phyloP scores from a whole-genome alignment of 2,888 invertebrate genomes.

The Mesochorus sp. region DNA sequence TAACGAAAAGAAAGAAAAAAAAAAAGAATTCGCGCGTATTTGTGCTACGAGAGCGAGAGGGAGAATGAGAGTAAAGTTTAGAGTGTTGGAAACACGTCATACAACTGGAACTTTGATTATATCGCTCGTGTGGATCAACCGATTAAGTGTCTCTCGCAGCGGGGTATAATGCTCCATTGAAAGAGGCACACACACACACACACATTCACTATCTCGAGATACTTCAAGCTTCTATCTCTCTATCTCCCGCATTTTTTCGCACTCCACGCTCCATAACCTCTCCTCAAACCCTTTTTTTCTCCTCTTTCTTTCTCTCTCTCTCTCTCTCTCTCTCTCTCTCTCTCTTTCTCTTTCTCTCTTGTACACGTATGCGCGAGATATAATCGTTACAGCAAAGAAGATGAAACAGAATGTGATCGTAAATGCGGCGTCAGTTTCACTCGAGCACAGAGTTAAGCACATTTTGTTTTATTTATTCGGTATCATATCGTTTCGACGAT shows the following conservation, averaged over 20 bases:
- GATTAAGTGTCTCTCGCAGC: conserved; percentile 20
- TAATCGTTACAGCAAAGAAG: no score
- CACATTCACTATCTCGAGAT: background rate
- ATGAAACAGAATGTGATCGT: no score
- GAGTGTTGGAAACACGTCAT: conserved; percentile 9
- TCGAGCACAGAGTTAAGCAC: no score
- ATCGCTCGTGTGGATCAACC: conserved; percentile 28
- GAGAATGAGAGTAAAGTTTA: background rate
- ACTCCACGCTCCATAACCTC: no score
- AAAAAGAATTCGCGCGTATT: no score
- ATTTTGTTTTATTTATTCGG: no score
- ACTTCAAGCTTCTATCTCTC: background rate
- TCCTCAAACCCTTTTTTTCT: no score
- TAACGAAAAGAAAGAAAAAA: no score
- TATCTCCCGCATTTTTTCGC: no score
- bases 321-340: background rate
- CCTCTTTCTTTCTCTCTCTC: background rate
- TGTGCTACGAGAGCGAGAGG: no score
- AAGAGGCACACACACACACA: conserved; percentile 11
- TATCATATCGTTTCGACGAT: no score
- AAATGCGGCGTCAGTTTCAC: no score
- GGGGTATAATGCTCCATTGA: conserved; percentile 21
- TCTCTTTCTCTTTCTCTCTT: background rate
- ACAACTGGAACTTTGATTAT: conserved; percentile 31
- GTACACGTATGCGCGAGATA: background rate